Percentiles rank a stretch among this genome's conserved stretches.
Evolutionary conservation across 2,888 invertebrate species (phyloP).

Genomic region (Ornithoptera priamus): DNA sequence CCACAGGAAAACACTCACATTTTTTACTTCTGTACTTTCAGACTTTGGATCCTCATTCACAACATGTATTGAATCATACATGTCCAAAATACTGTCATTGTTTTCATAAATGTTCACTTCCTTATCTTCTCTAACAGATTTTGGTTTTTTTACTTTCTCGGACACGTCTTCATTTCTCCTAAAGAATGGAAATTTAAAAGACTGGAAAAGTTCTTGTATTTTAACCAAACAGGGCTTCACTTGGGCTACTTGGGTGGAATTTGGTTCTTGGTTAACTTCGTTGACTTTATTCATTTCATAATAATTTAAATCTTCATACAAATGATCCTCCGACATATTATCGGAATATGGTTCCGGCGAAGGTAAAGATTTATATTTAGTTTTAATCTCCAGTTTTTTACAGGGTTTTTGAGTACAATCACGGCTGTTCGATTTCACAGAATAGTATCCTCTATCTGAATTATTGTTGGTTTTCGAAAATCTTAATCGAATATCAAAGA

Average conservation of each 20-base stretch:
- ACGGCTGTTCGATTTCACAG: conserved; percentile 59
- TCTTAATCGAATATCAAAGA: conserved; percentile 58
- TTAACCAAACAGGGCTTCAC: conserved; percentile 62
- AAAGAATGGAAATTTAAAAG: conserved; percentile 67
- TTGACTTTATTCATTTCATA: conserved; percentile 50
- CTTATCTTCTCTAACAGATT: conserved; percentile 28
- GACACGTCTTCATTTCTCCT: conserved; percentile 49
- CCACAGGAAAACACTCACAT: conserved; percentile 35
- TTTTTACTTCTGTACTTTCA: conserved; percentile 30
- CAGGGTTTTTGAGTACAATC: conserved; percentile 52
- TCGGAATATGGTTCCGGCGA: conserved; percentile 53
- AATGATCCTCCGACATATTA: conserved; percentile 64
- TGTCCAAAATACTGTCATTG: conserved; percentile 52
- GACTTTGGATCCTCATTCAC: conserved; percentile 35
- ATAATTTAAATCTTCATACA: conserved; percentile 71
- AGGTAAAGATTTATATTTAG: conserved; percentile 62
- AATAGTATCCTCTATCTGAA: conserved; percentile 68
- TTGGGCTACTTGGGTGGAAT: conserved; percentile 30
- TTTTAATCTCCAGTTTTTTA: conserved; percentile 52
- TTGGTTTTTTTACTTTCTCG: conserved; percentile 32
- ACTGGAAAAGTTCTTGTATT: conserved; percentile 66
- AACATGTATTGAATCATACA: conserved; percentile 70
- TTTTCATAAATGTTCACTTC: conserved; percentile 57
- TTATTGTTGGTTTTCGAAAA: conserved; percentile 55
- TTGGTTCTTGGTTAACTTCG: conserved; percentile 33